Conservation (phyloP, 2,113 vertebrate genomes). For the Kryptolebias marmoratus region DNA sequence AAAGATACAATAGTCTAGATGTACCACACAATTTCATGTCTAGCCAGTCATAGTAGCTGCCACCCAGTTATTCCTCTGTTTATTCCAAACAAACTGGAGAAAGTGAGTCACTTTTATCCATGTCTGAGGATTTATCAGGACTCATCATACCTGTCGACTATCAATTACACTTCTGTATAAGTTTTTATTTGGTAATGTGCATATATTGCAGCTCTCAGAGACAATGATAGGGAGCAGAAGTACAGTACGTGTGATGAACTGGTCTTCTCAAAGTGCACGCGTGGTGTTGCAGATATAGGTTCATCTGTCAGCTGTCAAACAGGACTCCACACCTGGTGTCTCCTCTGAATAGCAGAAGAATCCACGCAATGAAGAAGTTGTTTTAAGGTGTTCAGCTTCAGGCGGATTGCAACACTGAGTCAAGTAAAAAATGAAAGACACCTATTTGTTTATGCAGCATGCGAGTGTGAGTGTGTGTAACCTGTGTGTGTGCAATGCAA, state of each 20-base stretch:
- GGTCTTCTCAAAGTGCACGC: neutral
- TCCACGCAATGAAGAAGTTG: constrained; percentile 32
- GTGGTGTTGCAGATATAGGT: neutral
- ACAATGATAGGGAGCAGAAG: neutral
- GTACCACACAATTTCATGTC: neutral
- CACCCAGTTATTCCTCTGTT: neutral
- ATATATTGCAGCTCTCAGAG: neutral
- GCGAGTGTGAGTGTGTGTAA: constrained; percentile 4
- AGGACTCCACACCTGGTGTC: constrained; percentile 52
- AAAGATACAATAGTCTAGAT: neutral
- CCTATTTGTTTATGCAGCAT: constrained; percentile 44
- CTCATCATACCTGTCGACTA: too few relatives aligned
- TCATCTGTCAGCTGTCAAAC: constrained; percentile 29
- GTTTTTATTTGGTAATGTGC: neutral
- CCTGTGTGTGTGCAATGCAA: constrained; percentile 29
- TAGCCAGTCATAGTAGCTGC: neutral
- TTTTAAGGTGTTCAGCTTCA: constrained; percentile 31
- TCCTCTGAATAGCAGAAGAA: constrained; percentile 10
- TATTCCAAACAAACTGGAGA: too few relatives aligned
- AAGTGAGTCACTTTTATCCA: too few relatives aligned
- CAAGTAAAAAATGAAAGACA: constrained; percentile 41
- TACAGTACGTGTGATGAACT: constrained; percentile 8
- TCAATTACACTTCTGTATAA: too few relatives aligned
- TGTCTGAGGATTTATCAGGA: too few relatives aligned
- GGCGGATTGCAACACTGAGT: constrained; percentile 42